A percentile compares a stretch with the other conserved stretches of the same genome.
Conservation (phyloP, 92 coral and sea anemone species). For the Zoanthus gigantus region DNA sequence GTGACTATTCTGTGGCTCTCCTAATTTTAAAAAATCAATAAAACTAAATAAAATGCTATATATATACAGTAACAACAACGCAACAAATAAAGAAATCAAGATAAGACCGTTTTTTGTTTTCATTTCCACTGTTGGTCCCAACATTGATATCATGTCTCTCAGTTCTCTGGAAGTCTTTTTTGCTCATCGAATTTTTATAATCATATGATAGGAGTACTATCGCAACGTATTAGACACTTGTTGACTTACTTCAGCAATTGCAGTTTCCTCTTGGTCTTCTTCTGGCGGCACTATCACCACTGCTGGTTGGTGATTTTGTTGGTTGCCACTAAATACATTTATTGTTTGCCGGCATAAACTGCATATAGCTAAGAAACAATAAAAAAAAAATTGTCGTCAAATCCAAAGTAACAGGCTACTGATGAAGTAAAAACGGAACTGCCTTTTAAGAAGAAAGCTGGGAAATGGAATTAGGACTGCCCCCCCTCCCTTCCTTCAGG, state of each 20-base stretch:
- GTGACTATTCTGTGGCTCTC: no score
- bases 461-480: not conserved
- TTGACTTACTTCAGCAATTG: not conserved
- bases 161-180: not conserved
- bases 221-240: not conserved
- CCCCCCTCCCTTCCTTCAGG: not conserved
- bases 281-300: not conserved
- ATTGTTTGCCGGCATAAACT: not conserved
- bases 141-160: not conserved
- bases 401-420: not conserved
- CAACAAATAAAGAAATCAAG: no score
- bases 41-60: no score
- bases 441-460: not conserved
- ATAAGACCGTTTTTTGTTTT: not conserved
- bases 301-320: not conserved
- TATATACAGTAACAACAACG: no score
- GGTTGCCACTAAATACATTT: not conserved
- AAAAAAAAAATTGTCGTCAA: not conserved
- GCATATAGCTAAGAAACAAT: not conserved
- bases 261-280: constrained; percentile 6
- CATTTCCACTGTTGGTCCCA: not conserved
- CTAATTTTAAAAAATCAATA: no score
- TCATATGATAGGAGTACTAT: not conserved
- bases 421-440: not conserved
- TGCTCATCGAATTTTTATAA: not conserved